These are phyloP conservation scores for Drosophila mayri DNA, from an alignment of 1,140 invertebrate genomes.

Conservation along the genomic window DNA sequence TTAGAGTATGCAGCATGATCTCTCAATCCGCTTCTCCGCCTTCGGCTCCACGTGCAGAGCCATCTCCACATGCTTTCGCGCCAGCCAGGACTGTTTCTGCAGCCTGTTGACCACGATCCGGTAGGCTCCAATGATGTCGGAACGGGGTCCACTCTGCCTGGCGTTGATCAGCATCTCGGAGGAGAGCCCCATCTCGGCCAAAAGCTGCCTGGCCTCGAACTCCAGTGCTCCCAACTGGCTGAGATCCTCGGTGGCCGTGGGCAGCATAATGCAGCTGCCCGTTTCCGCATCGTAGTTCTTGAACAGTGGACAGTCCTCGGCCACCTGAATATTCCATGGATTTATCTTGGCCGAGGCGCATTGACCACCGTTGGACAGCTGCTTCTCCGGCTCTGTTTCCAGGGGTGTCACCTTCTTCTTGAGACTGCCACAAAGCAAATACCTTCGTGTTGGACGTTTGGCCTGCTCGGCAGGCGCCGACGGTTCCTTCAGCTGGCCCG, in stretches of 20 bases:
- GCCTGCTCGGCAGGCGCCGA: conserved; percentile 25
- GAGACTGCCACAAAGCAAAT: conserved; percentile 74
- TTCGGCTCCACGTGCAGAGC: conserved; percentile 79
- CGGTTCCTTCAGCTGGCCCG: conserved; percentile 51
- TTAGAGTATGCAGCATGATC: conserved; percentile 83
- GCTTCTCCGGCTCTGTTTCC: conserved; percentile 77
- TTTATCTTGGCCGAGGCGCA: conserved; percentile 49
- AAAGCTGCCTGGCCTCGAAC: conserved; percentile 83
- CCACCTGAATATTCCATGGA: conserved; percentile 79
- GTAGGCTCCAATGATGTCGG: conserved; percentile 85
- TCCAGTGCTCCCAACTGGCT: conserved; percentile 82
- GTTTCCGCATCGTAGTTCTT: conserved; percentile 85
- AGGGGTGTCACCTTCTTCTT: conserved; percentile 84
- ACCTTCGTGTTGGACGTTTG: conserved; percentile 60
- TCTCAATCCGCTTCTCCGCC: conserved; percentile 74
- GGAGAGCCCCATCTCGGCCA: conserved; percentile 84
- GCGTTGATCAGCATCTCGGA: conserved; percentile 84
- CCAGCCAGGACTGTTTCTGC: conserved; percentile 82
- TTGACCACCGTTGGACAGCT: conserved; percentile 62
- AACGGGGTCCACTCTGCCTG: conserved; percentile 83
- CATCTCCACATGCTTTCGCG: conserved; percentile 80
- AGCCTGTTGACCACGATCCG: conserved; percentile 85
- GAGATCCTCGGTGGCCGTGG: conserved; percentile 84
- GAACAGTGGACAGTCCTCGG: conserved; percentile 76
- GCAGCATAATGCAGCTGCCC: conserved; percentile 85